phyloP scores from a whole-genome alignment of 1,140 invertebrate species.

The Thrips palmi region DNA sequence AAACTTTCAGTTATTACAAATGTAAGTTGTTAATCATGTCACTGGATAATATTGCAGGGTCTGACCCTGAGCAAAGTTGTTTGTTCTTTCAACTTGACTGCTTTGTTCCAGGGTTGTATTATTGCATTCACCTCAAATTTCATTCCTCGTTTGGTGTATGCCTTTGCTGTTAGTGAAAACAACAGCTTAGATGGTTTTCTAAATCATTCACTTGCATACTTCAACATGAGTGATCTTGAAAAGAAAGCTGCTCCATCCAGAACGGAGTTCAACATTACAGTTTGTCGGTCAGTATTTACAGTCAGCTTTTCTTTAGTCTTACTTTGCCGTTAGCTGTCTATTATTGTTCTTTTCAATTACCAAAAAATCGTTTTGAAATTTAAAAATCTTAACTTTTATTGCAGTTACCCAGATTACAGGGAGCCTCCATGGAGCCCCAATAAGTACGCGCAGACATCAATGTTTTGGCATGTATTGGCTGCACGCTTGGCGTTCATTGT shows the following conservation, averaged over 20 bases:
- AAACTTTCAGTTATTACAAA: slow-evolving; percentile 86
- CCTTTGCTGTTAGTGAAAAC: slow-evolving; percentile 33
- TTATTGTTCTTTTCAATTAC: slow-evolving; percentile 8
- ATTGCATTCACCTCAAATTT: slow-evolving; percentile 98
- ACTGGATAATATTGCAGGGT: too few species aligned
- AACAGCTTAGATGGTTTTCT: slow-evolving; percentile 57
- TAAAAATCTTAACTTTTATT: slow-evolving; percentile 19
- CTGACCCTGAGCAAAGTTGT: not conserved
- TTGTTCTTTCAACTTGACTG: not conserved
- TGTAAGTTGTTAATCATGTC: slow-evolving; percentile 42
- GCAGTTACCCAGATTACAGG: slow-evolving; percentile 70
- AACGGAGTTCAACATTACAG: slow-evolving; percentile 25
- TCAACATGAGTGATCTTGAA: slow-evolving; percentile 53
- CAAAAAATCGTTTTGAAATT: slow-evolving; percentile 20
- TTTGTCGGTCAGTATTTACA: slow-evolving; percentile 39
- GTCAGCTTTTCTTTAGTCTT: too few species aligned
- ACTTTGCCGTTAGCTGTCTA: slow-evolving; percentile 7
- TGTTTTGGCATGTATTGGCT: slow-evolving; percentile 83
- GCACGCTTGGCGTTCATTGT: slow-evolving; percentile 80
- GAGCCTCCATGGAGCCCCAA: slow-evolving; percentile 39
- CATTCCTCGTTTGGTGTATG: slow-evolving; percentile 81
- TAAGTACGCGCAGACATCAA: slow-evolving; percentile 50
- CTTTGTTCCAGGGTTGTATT: slow-evolving; percentile 68
- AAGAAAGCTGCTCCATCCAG: slow-evolving; percentile 24
- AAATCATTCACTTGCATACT: slow-evolving; percentile 64